These are phyloP conservation scores for Typhlichthys subterraneus DNA, from an alignment of 2,797 vertebrate genomes.

Conservation along the genomic window DNA sequence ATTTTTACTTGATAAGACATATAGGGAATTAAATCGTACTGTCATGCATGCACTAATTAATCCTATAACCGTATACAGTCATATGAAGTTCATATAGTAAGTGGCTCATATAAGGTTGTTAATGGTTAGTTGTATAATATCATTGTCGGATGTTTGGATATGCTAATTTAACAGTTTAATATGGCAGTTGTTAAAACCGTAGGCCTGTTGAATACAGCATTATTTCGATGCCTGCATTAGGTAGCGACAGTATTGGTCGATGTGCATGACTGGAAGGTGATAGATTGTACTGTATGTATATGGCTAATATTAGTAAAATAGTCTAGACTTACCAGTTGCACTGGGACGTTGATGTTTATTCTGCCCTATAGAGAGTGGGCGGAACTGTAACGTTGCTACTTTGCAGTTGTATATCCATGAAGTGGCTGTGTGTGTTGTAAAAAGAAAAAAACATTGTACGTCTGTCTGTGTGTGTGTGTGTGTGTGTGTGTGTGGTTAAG, in stretches of 20 bases:
- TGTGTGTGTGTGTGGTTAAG: background rate
- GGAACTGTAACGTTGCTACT: conserved; percentile 27
- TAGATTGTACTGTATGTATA: background rate
- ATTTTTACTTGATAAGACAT: conserved; percentile 11
- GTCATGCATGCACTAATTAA: background rate
- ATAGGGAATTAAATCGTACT: conserved; percentile 1
- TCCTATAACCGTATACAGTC: no score
- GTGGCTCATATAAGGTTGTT: background rate
- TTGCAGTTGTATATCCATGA: conserved; percentile 15
- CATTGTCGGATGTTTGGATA: background rate
- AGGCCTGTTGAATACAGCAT: no score
- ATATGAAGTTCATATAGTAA: background rate
- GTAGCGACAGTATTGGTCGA: no score
- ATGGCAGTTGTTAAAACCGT: no score
- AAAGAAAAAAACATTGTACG: background rate
- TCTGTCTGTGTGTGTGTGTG: conserved; percentile 14
- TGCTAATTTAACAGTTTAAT: no score
- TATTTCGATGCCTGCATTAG: no score
- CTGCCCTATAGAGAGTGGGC: conserved; percentile 27
- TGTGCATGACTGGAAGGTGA: no score
- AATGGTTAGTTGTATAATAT: background rate
- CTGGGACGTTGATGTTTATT: background rate
- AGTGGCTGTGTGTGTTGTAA: conserved; percentile 4
- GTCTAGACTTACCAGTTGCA: conserved; percentile 7
- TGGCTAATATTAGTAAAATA: background rate